phyloP scores from a whole-genome alignment of 1,140 invertebrate species.

The Dreissena polymorpha region DNA sequence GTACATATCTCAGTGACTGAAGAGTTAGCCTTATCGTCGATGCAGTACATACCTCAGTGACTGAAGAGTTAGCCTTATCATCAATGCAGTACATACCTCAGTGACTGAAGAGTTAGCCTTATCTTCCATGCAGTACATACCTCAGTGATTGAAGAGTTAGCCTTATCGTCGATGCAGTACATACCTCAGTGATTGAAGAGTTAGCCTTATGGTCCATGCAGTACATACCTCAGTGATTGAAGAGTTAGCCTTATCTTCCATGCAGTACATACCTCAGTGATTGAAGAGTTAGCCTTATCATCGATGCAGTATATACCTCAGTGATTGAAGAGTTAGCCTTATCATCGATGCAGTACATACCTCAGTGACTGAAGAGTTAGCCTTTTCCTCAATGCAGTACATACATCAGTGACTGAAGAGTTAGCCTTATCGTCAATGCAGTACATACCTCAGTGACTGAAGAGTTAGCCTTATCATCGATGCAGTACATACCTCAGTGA shows the following conservation, averaged over 20 bases:
- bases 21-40: constrained; percentile 89
- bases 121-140: constrained; percentile 91
- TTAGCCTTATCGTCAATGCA: constrained; percentile 91
- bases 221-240: constrained; percentile 89
- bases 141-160: constrained; percentile 88
- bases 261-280: constrained; percentile 89
- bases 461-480: constrained; percentile 89
- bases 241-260: constrained; percentile 89
- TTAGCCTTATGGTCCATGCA: constrained; percentile 91
- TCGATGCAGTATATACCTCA: constrained; percentile 91
- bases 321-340: constrained; percentile 86
- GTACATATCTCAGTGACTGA: constrained; percentile 89
- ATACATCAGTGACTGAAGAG: constrained; percentile 87
- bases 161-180: constrained; percentile 91
- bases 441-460: constrained; percentile 89
- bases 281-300: constrained; percentile 86
- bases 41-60: constrained; percentile 89
- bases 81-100: constrained; percentile 91
- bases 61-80: constrained; percentile 86
- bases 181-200: constrained; percentile 87
- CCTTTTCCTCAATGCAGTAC: constrained; percentile 91
- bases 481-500: constrained; percentile 89
- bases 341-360: constrained; percentile 91
- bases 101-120: constrained; percentile 86
- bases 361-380: constrained; percentile 88